These are phyloP conservation scores for Saturnia japonica DNA, from an alignment of 2,888 invertebrate species.

Conservation along the genomic window DNA sequence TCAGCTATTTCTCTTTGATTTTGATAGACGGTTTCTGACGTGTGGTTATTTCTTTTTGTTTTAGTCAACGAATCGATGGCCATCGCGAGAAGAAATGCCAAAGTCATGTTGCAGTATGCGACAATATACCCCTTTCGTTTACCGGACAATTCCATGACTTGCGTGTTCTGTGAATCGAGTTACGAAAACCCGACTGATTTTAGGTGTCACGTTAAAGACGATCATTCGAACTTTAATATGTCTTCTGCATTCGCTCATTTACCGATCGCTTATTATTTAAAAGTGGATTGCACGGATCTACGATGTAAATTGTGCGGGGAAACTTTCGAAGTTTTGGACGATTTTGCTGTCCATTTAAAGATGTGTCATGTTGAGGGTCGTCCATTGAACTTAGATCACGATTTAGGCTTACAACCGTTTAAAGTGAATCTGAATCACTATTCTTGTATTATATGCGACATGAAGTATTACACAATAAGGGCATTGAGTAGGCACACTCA, in stretches of 20 bases:
- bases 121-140: constrained; percentile 54
- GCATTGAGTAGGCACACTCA: constrained; percentile 47
- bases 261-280: constrained; percentile 28
- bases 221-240: constrained; percentile 34
- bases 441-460: constrained; percentile 39
- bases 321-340: constrained; percentile 35
- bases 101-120: constrained; percentile 42
- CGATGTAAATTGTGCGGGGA: constrained; percentile 41
- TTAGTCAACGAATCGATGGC: constrained; percentile 44
- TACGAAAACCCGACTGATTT: constrained; percentile 41
- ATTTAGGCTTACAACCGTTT: constrained; percentile 44
- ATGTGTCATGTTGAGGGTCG: constrained; percentile 27
- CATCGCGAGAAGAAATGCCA: constrained; percentile 46
- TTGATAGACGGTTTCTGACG: constrained; percentile 25
- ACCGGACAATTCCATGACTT: constrained; percentile 38
- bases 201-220: constrained; percentile 39
- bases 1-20: neutral
- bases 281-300: constrained; percentile 36
- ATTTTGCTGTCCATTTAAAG: constrained; percentile 42
- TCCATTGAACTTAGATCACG: constrained; percentile 34
- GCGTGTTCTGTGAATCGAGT: constrained; percentile 45
- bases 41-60: constrained; percentile 47
- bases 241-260: constrained; percentile 31
- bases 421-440: constrained; percentile 32
- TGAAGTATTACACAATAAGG: constrained; percentile 38